Evolutionary conservation across 2,888 invertebrate genomes (phyloP).

Genomic region (Zygaena filipendulae): DNA sequence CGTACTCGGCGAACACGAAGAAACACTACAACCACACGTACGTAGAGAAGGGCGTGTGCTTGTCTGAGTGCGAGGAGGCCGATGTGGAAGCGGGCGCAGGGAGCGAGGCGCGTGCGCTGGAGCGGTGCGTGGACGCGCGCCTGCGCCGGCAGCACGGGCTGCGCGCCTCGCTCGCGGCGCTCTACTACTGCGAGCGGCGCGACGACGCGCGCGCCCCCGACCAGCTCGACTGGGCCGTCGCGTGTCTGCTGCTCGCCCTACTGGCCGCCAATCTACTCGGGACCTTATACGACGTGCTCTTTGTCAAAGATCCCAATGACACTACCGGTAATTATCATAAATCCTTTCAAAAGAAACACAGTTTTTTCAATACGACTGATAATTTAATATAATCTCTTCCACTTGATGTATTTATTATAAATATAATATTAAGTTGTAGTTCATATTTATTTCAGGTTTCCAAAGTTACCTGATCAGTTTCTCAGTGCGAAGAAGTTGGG

Average conservation of each 20-base stretch:
- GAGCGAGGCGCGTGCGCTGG: not conserved
- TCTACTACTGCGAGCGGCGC: not conserved
- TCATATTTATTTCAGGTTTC: too few relatives aligned
- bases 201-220: not conserved
- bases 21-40: conserved; percentile 53
- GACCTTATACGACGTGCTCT: conserved; percentile 4
- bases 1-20: conserved; percentile 35
- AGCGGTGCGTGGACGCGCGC: not conserved
- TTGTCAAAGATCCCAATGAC: too few relatives aligned
- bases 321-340: too few relatives aligned
- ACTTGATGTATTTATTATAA: too few relatives aligned
- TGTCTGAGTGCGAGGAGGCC: not conserved
- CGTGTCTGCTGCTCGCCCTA: conserved; percentile 18
- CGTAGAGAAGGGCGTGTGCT: conserved; percentile 46
- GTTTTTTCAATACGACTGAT: too few relatives aligned
- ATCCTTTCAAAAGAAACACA: too few relatives aligned
- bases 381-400: too few relatives aligned
- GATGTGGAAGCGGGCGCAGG: not conserved
- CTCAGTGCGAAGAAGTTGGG: too few relatives aligned
- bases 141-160: not conserved
- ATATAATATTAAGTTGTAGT: too few relatives aligned
- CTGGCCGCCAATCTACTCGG: conserved; percentile 18
- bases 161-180: not conserved
- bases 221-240: not conserved
- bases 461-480: too few relatives aligned